A percentile compares a stretch with the other conserved stretches of the same genome.
Conservation (phyloP, 1,140 invertebrate genomes). For the Sarcophaga bullata region DNA sequence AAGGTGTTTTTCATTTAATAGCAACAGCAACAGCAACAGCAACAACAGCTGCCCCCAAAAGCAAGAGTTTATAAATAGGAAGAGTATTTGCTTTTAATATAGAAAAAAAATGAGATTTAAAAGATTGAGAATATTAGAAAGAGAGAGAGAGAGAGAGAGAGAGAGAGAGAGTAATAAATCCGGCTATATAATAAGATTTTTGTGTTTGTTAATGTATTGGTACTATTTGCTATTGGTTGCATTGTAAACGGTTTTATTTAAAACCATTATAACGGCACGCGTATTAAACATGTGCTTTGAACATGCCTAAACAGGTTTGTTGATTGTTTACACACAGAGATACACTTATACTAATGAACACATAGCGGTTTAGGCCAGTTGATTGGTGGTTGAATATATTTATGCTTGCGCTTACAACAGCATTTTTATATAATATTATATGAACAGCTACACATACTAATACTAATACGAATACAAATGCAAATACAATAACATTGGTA, state of each 20-base stretch:
- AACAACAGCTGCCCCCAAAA: conserved; percentile 1
- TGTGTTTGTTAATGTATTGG: not conserved
- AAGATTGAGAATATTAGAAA: not conserved
- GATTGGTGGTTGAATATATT: conserved; percentile 34
- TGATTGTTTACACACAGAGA: not conserved
- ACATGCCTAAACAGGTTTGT: conserved; percentile 8
- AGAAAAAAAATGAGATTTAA: not conserved
- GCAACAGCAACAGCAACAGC: not conserved
- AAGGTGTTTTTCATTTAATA: not conserved
- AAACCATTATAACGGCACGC: conserved; percentile 35
- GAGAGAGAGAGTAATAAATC: not conserved
- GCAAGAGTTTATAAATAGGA: not conserved
- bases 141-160: conserved; percentile 1
- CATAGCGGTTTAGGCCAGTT: conserved; percentile 30
- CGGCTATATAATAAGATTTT: not conserved
- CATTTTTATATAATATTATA: not conserved
- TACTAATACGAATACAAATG: too few species aligned
- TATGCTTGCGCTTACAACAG: not conserved
- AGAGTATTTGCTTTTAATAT: not conserved
- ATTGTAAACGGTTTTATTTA: not conserved
- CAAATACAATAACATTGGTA: too few species aligned
- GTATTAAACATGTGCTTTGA: conserved; percentile 23
- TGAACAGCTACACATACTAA: not conserved
- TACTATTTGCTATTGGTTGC: conserved; percentile 28
- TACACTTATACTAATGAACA: not conserved